A percentile compares a stretch with the other conserved stretches of the same genome.
Conservation (phyloP, 2,888 invertebrate species). For the Acrocyrtus sp. region DNA sequence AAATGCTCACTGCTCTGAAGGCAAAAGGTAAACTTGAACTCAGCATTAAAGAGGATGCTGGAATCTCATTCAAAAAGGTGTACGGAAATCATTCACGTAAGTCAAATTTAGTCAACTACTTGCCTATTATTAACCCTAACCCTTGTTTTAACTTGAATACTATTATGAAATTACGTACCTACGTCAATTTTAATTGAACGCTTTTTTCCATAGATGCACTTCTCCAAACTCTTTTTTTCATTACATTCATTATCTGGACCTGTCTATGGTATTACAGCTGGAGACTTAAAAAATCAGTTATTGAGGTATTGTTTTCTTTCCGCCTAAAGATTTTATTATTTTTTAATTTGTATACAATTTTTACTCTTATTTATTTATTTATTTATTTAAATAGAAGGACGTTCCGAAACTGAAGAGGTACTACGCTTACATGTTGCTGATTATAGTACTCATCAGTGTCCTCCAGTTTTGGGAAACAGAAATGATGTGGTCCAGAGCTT, state of each 20-base stretch:
- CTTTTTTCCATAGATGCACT: background rate
- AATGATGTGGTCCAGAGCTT: background rate
- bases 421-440: background rate
- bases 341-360: no score
- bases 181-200: background rate
- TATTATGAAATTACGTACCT: background rate
- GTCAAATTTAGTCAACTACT: no score
- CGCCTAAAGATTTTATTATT: background rate
- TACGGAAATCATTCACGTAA: background rate
- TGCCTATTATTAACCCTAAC: no score
- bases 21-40: no score
- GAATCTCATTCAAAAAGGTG: no score
- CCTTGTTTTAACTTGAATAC: no score
- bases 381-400: slow-evolving; percentile 7
- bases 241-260: slow-evolving; percentile 4
- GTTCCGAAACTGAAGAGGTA: slow-evolving; percentile 21
- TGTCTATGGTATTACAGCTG: background rate
- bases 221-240: background rate
- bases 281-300: slow-evolving; percentile 27
- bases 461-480: slow-evolving; percentile 6
- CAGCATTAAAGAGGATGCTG: no score
- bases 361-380: background rate
- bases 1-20: no score
- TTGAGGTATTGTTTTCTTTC: background rate
- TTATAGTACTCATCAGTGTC: background rate